These are phyloP conservation scores for Picathartes gymnocephalus DNA, from an alignment of 2,113 vertebrate genomes.

Conservation along the genomic window DNA sequence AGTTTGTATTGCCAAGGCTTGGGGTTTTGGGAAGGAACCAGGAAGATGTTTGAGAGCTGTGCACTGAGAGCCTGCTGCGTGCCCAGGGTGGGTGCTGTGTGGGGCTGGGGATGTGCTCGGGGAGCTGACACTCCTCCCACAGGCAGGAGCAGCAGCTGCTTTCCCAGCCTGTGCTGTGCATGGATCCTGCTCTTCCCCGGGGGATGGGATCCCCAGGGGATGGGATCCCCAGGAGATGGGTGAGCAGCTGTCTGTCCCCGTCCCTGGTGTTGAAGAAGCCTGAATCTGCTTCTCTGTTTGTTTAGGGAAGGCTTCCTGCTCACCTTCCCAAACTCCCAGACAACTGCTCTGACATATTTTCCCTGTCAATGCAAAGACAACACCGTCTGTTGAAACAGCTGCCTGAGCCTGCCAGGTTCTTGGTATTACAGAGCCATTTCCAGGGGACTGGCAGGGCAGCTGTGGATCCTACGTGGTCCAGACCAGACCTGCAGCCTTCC, in stretches of 20 bases:
- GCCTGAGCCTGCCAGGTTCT: not conserved
- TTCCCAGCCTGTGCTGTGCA: not conserved
- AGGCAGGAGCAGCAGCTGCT: not conserved
- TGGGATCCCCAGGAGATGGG: not conserved
- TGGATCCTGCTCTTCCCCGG: not conserved
- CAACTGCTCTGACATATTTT: constrained; percentile 49
- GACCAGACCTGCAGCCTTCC: not conserved
- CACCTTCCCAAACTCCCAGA: constrained; percentile 8
- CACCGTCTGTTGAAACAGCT: constrained; percentile 53
- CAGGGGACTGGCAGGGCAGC: not conserved
- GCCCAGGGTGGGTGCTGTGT: not conserved
- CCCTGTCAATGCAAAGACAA: constrained; percentile 48
- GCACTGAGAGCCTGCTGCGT: not conserved
- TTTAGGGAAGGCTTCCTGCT: not conserved
- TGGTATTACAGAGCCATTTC: not conserved
- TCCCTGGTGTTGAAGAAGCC: not conserved
- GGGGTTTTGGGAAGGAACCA: not conserved
- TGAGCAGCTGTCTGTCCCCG: not conserved
- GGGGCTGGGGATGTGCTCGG: not conserved
- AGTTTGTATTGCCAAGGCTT: not conserved
- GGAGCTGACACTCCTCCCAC: not conserved
- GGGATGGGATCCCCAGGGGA: not conserved
- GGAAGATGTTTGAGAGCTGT: not conserved
- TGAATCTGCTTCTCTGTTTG: not conserved
- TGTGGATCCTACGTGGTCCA: accelerated